Percentiles rank a stretch among this genome's conserved stretches.
Conservation (phyloP, 2,113 vertebrate genomes). For the Cottus gobio region DNA sequence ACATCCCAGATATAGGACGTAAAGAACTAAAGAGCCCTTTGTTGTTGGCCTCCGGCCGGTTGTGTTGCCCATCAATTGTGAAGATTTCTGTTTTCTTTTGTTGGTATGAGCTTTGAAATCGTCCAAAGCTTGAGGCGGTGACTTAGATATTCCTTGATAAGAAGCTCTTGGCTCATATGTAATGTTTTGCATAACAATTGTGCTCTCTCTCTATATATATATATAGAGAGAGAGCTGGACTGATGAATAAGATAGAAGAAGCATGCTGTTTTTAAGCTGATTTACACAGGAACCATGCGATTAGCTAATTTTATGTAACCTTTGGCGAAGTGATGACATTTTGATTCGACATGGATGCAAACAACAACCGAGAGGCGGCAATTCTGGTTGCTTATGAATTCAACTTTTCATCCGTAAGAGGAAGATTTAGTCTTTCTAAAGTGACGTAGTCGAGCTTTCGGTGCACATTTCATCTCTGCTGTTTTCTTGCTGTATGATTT, state of each 20-base stretch:
- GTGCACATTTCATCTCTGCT: background rate
- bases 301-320: background rate
- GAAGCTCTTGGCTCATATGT: background rate
- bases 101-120: slow-evolving; percentile 15
- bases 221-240: background rate
- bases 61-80: slow-evolving; percentile 30
- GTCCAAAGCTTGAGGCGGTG: slow-evolving; percentile 1
- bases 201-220: background rate
- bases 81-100: slow-evolving; percentile 23
- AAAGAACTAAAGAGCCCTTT: slow-evolving; percentile 22
- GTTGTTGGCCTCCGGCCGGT: slow-evolving; percentile 40
- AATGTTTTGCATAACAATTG: background rate
- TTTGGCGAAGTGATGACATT: background rate
- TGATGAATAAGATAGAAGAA: slow-evolving; percentile 41
- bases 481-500: background rate
- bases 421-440: background rate
- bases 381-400: background rate
- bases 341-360: too few relatives aligned
- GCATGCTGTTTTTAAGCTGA: background rate
- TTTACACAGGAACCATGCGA: background rate
- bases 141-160: slow-evolving; percentile 43
- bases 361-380: too few relatives aligned
- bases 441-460: background rate
- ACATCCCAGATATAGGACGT: slow-evolving; percentile 3
- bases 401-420: background rate